These are phyloP conservation scores for Halcyon badia DNA, from an alignment of 2,797 vertebrate species.

Conservation along the genomic window DNA sequence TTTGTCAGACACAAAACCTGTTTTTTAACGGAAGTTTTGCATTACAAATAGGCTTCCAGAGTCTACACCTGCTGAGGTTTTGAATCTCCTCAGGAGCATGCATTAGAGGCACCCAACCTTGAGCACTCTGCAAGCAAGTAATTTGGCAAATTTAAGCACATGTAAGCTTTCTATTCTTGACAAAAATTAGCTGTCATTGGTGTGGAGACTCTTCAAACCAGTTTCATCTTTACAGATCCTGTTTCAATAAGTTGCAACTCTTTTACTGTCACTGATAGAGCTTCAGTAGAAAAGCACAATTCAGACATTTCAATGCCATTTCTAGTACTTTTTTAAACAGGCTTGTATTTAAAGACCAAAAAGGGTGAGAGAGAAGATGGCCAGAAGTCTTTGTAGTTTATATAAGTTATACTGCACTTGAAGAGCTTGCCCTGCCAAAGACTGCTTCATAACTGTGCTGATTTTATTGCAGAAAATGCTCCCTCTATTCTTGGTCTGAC, in stretches of 20 bases:
- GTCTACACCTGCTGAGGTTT: neutral
- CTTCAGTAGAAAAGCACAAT: neutral
- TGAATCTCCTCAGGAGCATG: neutral
- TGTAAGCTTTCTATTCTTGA: neutral
- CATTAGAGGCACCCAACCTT: neutral
- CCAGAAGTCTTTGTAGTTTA: neutral
- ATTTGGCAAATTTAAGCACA: neutral
- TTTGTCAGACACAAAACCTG: neutral
- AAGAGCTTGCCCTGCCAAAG: neutral
- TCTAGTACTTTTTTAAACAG: neutral
- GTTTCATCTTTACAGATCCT: neutral
- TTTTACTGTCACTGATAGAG: neutral
- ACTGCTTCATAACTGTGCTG: neutral
- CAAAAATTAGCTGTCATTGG: neutral
- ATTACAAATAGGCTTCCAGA: neutral
- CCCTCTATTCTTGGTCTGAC: neutral
- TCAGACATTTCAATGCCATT: neutral
- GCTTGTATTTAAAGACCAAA: neutral
- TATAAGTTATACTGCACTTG: neutral
- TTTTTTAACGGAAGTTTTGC: neutral
- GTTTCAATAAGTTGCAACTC: neutral
- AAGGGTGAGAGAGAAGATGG: neutral
- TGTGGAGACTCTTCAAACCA: neutral
- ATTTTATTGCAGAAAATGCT: neutral
- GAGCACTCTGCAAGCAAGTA: neutral